A percentile compares a stretch with the other conserved stretches of the same genome.
Conservation (phyloP, 2,888 invertebrate species). For the Fragum whitleyi region DNA sequence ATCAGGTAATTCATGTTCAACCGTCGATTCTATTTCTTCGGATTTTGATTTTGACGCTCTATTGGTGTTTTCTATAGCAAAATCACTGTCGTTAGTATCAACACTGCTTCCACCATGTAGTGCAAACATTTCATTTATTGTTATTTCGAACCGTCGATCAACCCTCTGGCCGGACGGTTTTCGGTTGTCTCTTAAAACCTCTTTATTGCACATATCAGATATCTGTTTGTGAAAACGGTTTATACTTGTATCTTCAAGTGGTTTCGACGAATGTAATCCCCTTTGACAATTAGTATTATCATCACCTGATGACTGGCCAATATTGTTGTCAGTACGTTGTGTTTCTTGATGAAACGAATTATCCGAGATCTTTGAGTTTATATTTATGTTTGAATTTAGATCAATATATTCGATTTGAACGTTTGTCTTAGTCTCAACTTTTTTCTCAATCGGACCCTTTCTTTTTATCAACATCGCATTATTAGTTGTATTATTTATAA, state of each 20-base stretch:
- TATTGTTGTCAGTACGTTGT: too few species aligned
- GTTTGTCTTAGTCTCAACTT: background rate
- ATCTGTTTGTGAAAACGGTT: slow-evolving; percentile 17
- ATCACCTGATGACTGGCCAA: too few species aligned
- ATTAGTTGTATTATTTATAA: background rate
- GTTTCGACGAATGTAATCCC: background rate
- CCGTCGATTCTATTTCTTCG: background rate
- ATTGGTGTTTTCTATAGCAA: background rate
- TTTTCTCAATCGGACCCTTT: background rate
- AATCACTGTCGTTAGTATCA: slow-evolving; percentile 1
- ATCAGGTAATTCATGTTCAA: background rate
- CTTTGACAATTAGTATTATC: too few species aligned
- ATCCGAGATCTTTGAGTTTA: background rate
- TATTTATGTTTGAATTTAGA: background rate
- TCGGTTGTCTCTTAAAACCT: background rate
- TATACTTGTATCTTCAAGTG: background rate
- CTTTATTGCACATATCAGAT: background rate
- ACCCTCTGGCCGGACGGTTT: background rate
- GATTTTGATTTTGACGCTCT: background rate
- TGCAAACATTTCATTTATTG: slow-evolving; percentile 10
- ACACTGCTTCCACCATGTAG: slow-evolving; percentile 15
- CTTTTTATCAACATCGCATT: background rate
- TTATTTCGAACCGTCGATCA: background rate
- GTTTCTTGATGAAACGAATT: too few species aligned
- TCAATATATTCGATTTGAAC: background rate